These are phyloP conservation scores for Chaitophorus viminalis DNA, from an alignment of 2,888 invertebrate species.

Conservation along the genomic window DNA sequence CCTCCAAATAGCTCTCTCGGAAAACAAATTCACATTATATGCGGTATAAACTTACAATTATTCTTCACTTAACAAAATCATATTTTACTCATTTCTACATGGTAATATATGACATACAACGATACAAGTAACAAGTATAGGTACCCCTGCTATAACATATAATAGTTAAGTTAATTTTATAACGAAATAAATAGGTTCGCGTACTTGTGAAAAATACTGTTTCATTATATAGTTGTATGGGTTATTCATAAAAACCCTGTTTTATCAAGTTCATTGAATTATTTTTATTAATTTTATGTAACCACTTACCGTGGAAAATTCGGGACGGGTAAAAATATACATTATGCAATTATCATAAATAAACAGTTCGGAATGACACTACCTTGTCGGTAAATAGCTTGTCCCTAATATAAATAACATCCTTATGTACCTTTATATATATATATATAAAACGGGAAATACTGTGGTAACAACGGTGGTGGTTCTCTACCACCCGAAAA, in stretches of 20 bases:
- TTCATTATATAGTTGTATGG: not conserved
- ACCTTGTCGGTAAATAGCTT: not conserved
- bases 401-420: not conserved
- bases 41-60: too few species aligned
- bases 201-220: not conserved
- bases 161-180: too few species aligned
- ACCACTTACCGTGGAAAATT: not conserved
- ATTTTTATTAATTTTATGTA: constrained; percentile 9
- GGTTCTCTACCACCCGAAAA: not conserved
- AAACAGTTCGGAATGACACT: not conserved
- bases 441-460: not conserved
- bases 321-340: not conserved
- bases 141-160: too few species aligned
- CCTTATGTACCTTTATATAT: not conserved
- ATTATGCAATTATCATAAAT: constrained; percentile 7
- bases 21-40: too few species aligned
- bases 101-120: too few species aligned
- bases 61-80: too few species aligned
- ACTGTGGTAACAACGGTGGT: too few species aligned
- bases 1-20: not conserved
- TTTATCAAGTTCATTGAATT: not conserved
- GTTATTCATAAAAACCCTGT: not conserved
- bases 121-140: too few species aligned
- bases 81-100: too few species aligned
- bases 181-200: too few species aligned